Evolutionary conservation across 2,797 vertebrate species (phyloP).

Genomic region (Manis crassicaudata): DNA sequence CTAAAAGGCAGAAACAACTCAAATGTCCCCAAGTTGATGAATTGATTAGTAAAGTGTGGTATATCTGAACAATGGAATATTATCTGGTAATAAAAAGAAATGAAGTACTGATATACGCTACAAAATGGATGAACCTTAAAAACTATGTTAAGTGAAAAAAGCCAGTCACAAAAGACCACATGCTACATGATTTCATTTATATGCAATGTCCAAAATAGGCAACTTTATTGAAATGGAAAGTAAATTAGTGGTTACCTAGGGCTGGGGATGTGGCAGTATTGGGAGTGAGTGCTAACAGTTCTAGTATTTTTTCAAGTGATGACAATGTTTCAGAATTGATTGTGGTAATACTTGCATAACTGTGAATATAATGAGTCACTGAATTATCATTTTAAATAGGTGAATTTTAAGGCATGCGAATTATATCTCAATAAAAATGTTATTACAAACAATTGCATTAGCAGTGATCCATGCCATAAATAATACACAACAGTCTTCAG

Average conservation of each 20-base stretch:
- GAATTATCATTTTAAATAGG: neutral
- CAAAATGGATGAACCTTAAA: conserved; percentile 7
- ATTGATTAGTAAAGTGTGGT: neutral
- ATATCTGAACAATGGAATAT: neutral
- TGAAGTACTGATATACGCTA: neutral
- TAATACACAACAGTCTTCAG: conserved; percentile 11
- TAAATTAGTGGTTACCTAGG: neutral
- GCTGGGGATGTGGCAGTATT: neutral
- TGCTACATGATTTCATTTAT: neutral
- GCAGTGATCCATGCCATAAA: conserved; percentile 18
- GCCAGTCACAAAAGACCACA: neutral
- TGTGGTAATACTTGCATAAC: neutral
- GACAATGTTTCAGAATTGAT: neutral
- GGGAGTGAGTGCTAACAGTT: neutral
- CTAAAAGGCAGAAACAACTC: neutral
- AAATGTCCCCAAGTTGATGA: neutral
- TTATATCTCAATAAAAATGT: neutral
- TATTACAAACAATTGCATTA: neutral
- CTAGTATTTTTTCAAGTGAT: neutral
- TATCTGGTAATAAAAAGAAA: neutral
- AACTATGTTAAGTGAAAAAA: neutral
- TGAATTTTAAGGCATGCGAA: neutral
- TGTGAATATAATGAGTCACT: neutral
- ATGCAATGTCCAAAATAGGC: conserved; percentile 23
- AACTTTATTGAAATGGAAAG: neutral